Conservation (phyloP, 2,888 invertebrate genomes). For the Calameuta idolon region DNA sequence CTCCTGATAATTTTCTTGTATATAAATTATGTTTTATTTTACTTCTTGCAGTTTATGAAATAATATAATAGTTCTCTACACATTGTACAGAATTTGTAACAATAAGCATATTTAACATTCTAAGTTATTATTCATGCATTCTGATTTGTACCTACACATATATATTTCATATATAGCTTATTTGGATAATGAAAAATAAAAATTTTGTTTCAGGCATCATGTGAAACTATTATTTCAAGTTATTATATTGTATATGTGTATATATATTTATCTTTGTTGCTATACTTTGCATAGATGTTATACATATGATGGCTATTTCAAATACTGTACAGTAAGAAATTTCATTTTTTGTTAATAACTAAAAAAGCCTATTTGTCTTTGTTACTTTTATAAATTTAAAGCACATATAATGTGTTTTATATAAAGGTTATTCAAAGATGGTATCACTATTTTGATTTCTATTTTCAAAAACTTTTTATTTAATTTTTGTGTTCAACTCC, state of each 20-base stretch:
- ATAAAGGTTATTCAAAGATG: background rate
- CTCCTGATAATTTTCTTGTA: background rate
- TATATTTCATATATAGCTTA: background rate
- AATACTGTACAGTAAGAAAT: background rate
- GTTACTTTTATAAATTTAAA: background rate
- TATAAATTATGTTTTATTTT: background rate
- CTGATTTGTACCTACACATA: background rate
- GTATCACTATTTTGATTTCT: background rate
- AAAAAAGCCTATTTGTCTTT: background rate
- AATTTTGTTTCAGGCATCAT: no score
- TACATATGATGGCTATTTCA: background rate
- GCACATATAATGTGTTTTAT: background rate
- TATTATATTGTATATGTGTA: no score
- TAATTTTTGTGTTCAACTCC: background rate
- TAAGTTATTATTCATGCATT: background rate
- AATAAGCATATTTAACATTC: background rate
- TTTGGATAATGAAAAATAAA: no score
- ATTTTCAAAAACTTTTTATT: background rate
- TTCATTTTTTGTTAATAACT: background rate
- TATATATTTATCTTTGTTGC: background rate
- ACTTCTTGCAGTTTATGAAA: background rate
- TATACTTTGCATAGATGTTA: background rate
- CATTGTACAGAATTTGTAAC: background rate
- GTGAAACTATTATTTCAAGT: no score
- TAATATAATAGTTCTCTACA: background rate